phyloP scores from a whole-genome alignment of 1,140 invertebrate species.

The Atta cephalotes region DNA sequence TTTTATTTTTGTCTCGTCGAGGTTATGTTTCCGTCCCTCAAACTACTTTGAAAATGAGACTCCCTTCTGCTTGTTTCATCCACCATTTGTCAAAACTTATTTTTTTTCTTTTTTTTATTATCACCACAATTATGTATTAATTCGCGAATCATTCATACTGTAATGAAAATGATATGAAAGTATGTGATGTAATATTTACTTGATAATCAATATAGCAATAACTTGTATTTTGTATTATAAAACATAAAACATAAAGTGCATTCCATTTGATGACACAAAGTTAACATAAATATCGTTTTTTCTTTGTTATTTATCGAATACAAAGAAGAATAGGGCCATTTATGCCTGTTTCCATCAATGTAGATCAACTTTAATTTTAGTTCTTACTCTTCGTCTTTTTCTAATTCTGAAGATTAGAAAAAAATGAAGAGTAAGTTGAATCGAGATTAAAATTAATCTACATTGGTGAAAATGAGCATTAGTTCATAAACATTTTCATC shows the following conservation, averaged over 20 bases:
- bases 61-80: background rate
- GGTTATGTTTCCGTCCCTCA: conserved; percentile 58
- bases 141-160: background rate
- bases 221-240: background rate
- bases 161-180: conserved; percentile 14
- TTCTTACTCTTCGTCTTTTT: too few species aligned
- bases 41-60: background rate
- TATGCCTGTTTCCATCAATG: too few species aligned
- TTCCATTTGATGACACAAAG: too few species aligned
- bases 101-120: background rate
- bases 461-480: too few species aligned
- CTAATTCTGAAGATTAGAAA: too few species aligned
- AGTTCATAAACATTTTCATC: too few species aligned
- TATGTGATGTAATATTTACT: background rate
- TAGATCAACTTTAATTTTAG: too few species aligned
- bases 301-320: too few species aligned
- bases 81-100: conserved; percentile 7
- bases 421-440: too few species aligned
- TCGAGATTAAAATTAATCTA: too few species aligned
- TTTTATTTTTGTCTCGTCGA: conserved; percentile 43
- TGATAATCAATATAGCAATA: background rate
- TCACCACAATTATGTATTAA: background rate
- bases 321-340: too few species aligned
- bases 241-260: background rate
- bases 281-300: too few species aligned